Conservation (phyloP, 2,797 vertebrate genomes). For the Xerus rutilus region DNA sequence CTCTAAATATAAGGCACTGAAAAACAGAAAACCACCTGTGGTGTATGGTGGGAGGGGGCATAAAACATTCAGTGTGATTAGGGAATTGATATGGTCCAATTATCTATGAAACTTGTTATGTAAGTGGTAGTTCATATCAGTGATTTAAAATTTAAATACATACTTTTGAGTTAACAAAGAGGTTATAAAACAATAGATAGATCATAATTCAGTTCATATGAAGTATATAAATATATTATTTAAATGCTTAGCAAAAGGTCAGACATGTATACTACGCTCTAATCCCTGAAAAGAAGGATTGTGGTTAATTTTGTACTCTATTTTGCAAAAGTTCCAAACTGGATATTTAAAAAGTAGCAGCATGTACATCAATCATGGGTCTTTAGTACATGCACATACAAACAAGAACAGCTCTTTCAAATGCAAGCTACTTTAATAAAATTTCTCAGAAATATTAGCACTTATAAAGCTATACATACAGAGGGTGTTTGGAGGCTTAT, state of each 20-base stretch:
- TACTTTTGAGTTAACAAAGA: background rate
- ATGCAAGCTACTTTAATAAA: background rate
- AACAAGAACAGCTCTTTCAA: background rate
- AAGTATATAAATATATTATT: background rate
- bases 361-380: background rate
- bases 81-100: background rate
- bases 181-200: background rate
- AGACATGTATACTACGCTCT: background rate
- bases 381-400: background rate
- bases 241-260: background rate
- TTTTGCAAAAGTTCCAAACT: background rate
- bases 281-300: background rate
- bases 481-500: conserved; percentile 76
- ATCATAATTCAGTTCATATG: background rate
- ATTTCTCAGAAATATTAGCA: background rate
- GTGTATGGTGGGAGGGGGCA: background rate
- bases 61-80: background rate
- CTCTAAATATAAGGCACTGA: background rate
- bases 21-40: background rate
- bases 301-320: background rate
- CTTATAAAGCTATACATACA: conserved; percentile 61
- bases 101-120: background rate
- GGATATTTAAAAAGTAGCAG: background rate
- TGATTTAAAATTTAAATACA: background rate
- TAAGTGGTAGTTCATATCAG: background rate